phyloP scores from a whole-genome alignment of 2,797 vertebrate species.

The Bradypus variegatus region DNA sequence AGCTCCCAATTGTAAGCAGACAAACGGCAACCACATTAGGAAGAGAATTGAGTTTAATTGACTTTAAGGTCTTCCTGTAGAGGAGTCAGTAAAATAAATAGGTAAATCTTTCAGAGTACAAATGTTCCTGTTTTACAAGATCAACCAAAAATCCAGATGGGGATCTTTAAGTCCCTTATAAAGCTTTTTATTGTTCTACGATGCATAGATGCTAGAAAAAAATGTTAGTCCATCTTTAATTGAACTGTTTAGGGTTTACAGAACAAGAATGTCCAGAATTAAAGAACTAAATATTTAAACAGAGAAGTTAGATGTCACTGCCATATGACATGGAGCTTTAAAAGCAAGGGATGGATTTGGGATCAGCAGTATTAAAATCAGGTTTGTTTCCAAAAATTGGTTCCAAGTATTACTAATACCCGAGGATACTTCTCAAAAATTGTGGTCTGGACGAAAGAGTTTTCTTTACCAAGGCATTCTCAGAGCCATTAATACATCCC shows the following conservation, averaged over 20 bases:
- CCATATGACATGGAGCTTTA: neutral
- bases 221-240: neutral
- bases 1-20: neutral
- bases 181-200: neutral
- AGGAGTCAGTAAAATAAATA: neutral
- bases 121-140: neutral
- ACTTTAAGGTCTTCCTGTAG: neutral
- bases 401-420: neutral
- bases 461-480: neutral
- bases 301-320: neutral
- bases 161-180: neutral
- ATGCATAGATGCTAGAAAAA: neutral
- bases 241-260: neutral
- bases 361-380: neutral
- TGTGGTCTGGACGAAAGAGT: neutral
- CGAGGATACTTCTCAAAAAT: neutral
- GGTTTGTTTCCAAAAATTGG: neutral
- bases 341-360: neutral
- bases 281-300: neutral
- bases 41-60: neutral
- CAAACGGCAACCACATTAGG: neutral
- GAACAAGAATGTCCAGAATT: neutral
- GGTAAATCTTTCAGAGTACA: neutral
- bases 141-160: neutral
- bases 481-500: neutral